A percentile compares a stretch with the other conserved stretches of the same genome.
Conservation (phyloP, 2,113 vertebrate genomes). For the Philantomba maxwellii region DNA sequence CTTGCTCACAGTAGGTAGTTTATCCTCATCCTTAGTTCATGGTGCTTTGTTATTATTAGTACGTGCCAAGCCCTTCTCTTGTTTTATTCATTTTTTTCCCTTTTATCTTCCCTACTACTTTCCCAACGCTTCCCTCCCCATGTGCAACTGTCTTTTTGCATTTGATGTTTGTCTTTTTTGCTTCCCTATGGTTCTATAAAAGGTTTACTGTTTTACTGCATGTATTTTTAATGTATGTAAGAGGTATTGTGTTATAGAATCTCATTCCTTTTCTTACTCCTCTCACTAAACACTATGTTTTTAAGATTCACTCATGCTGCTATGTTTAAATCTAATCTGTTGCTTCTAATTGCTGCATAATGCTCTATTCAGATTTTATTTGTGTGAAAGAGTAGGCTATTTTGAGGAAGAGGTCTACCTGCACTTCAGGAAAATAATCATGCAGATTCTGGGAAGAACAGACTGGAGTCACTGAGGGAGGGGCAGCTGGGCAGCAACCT, state of each 20-base stretch:
- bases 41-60: neutral
- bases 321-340: conserved; percentile 54
- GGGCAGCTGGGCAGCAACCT: neutral
- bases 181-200: conserved; percentile 41
- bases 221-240: conserved; percentile 52
- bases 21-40: neutral
- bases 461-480: neutral
- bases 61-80: neutral
- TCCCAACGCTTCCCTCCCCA: neutral
- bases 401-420: conserved; percentile 23
- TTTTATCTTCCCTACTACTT: neutral
- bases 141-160: neutral
- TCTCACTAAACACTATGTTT: conserved; percentile 41
- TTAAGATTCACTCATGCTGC: conserved; percentile 46
- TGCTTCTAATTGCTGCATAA: conserved; percentile 53
- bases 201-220: conserved; percentile 54
- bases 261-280: conserved; percentile 30
- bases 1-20: neutral
- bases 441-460: neutral
- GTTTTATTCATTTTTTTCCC: neutral
- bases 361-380: conserved; percentile 27
- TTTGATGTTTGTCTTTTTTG: conserved; percentile 39
- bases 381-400: neutral
- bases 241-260: conserved; percentile 28
- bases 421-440: neutral